Base-by-base conservation (phyloP, 2,113 vertebrate species). In the Myanophis thanlyinensis region DNA sequence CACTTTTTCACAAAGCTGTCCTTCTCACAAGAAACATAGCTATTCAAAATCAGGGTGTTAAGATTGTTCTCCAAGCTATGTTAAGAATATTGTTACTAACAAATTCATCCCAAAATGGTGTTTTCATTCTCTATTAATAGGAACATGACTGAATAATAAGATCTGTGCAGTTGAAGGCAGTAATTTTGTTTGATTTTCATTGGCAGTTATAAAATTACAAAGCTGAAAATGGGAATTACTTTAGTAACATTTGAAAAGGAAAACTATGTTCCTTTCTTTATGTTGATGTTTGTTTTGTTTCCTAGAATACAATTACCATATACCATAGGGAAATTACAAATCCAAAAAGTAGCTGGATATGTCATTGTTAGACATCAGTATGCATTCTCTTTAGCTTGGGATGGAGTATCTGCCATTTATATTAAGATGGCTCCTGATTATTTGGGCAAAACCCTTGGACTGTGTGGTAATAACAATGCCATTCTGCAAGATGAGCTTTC, bases 391-490 rank as follows among this genome's bases (percentile, higher is more conserved):
- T 94, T 99, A 97, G 99, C 98, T 93, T 99, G 99, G 99, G 99
- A 99, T 48, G 99, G 98, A 0, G 91, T 51, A 0, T 98, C 98
- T 12, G 99, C 99, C 23, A 96, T 98, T 90, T 99, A 99, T 95
- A 98, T 99, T 94, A 99, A 99, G 95, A 99, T 99, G 98, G 98
- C 98, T 93, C 98, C 99, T 0, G 98, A 99, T 87, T 98, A 98
- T 85, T 97, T 99, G 93, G 98, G 98, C 73, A 97, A 98, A 94
- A 98, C 98, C 4, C 99, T 97, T 0, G 99, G 99, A 1, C 92
- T 99, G 53, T 99, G 99, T 94, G 99, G 99, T 15, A 99, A 99
- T 96, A 99, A 99, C 93, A 99, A 99, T 18, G 99, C 98, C 0
- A 93, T 99, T 80, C 94, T 98, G 44, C 98, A 99, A 92, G 99